phyloP scores from a whole-genome alignment of 1,140 invertebrate genomes.

The Pogonomyrmex barbatus region DNA sequence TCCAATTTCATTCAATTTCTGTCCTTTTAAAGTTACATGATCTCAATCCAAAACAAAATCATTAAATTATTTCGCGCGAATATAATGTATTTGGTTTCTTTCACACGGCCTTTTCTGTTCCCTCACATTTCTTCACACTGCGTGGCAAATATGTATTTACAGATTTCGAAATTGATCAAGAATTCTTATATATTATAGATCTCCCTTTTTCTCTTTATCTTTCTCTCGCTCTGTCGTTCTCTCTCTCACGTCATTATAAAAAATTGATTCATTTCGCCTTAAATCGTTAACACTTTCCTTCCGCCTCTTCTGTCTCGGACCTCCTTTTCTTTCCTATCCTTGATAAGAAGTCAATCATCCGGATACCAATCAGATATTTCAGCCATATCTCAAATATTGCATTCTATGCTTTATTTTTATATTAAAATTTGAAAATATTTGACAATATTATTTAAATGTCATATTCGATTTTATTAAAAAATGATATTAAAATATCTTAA shows the following conservation, averaged over 20 bases:
- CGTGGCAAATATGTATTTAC: constrained; percentile 67
- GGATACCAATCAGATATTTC: constrained; percentile 16
- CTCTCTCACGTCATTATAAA: constrained; percentile 71
- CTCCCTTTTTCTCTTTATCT: constrained; percentile 50
- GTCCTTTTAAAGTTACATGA: not conserved
- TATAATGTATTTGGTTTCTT: constrained; percentile 17
- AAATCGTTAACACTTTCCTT: constrained; percentile 72
- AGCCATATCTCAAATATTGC: not conserved
- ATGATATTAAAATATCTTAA: not conserved
- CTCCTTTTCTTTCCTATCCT: not conserved
- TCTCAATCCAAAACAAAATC: constrained; percentile 28
- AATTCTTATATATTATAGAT: constrained; percentile 78
- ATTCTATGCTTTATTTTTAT: not conserved
- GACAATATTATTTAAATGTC: not conserved
- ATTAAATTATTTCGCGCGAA: constrained; percentile 8
- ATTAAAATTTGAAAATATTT: not conserved
- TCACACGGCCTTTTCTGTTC: constrained; percentile 4
- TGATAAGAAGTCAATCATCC: constrained; percentile 23
- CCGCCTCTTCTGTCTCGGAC: constrained; percentile 33
- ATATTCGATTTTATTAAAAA: not conserved
- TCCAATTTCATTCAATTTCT: too few relatives aligned
- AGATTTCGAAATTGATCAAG: constrained; percentile 79
- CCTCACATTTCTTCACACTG: not conserved
- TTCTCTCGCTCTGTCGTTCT: constrained; percentile 8
- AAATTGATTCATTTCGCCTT: constrained; percentile 77